phyloP scores from a whole-genome alignment of 2,797 vertebrate species.

The Pseudotriccus pelzelni region DNA sequence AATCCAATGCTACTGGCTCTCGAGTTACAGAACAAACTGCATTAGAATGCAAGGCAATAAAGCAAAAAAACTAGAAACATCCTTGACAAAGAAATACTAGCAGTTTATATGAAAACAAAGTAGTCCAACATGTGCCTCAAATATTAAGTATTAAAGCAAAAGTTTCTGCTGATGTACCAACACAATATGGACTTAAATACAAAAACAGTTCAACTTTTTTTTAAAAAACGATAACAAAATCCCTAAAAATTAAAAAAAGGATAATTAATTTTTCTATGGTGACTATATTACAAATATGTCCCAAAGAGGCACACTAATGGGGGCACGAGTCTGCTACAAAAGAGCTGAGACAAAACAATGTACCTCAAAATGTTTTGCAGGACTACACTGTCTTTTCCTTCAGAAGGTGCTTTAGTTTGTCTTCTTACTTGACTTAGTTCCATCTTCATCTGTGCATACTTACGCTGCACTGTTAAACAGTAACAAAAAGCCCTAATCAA shows the following conservation, averaged over 20 bases:
- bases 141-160: slow-evolving; percentile 81
- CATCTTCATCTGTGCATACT: slow-evolving; percentile 99
- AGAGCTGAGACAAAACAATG: slow-evolving; percentile 95
- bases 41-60: slow-evolving; percentile 92
- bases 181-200: slow-evolving; percentile 84
- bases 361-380: slow-evolving; percentile 98
- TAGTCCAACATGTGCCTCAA: slow-evolving; percentile 85
- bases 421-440: slow-evolving; percentile 93
- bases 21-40: slow-evolving; percentile 91
- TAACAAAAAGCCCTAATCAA: slow-evolving; percentile 88
- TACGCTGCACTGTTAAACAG: slow-evolving; percentile 98
- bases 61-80: slow-evolving; percentile 88
- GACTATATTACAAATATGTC: slow-evolving; percentile 80
- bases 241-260: slow-evolving; percentile 79
- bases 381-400: slow-evolving; percentile 99
- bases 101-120: slow-evolving; percentile 92
- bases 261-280: slow-evolving; percentile 81
- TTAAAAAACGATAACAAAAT: slow-evolving; percentile 73
- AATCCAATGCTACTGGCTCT: slow-evolving; percentile 93
- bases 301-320: slow-evolving; percentile 82
- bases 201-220: slow-evolving; percentile 79
- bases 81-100: slow-evolving; percentile 86
- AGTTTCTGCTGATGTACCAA: slow-evolving; percentile 80
- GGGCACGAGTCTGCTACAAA: slow-evolving; percentile 85
- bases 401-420: slow-evolving; percentile 95